phyloP scores from a whole-genome alignment of 2,113 vertebrate genomes.

The Ctenodactylus gundi region DNA sequence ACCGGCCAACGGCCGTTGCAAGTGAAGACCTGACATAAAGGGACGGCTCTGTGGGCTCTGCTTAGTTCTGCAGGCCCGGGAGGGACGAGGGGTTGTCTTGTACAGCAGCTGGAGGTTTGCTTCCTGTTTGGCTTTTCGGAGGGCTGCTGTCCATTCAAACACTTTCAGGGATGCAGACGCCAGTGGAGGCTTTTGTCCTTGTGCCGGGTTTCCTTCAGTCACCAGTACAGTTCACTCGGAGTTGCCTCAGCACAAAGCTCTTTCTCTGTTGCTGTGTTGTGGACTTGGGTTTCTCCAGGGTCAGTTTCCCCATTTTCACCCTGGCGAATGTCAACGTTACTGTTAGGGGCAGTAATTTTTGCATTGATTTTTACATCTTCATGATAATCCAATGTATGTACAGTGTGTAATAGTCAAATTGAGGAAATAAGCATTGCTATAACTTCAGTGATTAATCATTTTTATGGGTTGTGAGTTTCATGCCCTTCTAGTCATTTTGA shows the following conservation, averaged over 20 bases:
- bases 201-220: slow-evolving; percentile 11
- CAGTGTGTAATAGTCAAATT: background rate
- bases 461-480: background rate
- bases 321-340: too few species aligned
- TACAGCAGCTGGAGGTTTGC: background rate
- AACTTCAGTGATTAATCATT: background rate
- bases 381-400: background rate
- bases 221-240: background rate
- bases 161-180: slow-evolving; percentile 41
- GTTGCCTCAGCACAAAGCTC: background rate
- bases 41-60: background rate
- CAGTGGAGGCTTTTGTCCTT: slow-evolving; percentile 44
- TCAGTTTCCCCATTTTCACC: too few species aligned
- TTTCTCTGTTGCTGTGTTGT: background rate
- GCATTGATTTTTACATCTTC: background rate
- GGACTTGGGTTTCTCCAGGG: background rate
- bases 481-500: background rate
- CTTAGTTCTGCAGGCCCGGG: background rate
- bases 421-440: background rate
- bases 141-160: slow-evolving; percentile 13
- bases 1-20: background rate
- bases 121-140: slow-evolving; percentile 62
- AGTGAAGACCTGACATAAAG: slow-evolving; percentile 28
- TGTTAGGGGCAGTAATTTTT: background rate
- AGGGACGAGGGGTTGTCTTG: slow-evolving; percentile 26